Percentiles rank a stretch among this genome's conserved stretches.
Evolutionary conservation across 2,888 invertebrate genomes (phyloP).

Genomic region (Synergus gifuensis): DNA sequence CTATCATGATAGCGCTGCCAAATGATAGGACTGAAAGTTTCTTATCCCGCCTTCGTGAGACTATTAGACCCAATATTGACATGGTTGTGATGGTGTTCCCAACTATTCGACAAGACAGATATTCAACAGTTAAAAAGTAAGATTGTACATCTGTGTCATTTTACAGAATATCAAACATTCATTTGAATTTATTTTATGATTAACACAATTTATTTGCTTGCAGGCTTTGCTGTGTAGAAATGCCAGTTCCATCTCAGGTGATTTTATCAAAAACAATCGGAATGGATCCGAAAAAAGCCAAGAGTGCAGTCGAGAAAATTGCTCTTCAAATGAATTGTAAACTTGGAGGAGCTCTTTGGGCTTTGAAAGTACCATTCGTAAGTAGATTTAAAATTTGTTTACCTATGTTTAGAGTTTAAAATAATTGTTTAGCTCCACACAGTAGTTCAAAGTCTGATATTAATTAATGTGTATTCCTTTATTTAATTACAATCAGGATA

Average conservation of each 20-base stretch:
- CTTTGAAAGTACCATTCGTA: constrained; percentile 88
- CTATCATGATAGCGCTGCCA: constrained; percentile 80
- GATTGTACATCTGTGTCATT: background rate
- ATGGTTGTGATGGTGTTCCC: constrained; percentile 91
- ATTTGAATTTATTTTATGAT: background rate
- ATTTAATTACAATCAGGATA: constrained; percentile 75
- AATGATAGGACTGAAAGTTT: constrained; percentile 88
- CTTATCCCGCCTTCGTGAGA: constrained; percentile 80
- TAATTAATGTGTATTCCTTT: background rate
- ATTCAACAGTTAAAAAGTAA: constrained; percentile 89
- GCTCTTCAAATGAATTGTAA: constrained; percentile 97
- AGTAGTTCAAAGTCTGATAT: background rate
- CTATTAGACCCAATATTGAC: constrained; percentile 80
- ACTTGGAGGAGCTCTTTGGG: constrained; percentile 95
- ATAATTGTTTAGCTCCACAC: background rate
- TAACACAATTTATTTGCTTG: background rate
- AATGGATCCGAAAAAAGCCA: constrained; percentile 83
- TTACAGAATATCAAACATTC: no score
- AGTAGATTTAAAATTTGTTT: constrained; percentile 53
- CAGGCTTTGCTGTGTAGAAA: constrained; percentile 88
- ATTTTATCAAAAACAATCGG: constrained; percentile 86
- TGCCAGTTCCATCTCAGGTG: constrained; percentile 92
- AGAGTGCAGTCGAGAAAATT: constrained; percentile 92
- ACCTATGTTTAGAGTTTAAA: constrained; percentile 8
- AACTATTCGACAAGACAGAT: constrained; percentile 89